phyloP scores from a whole-genome alignment of 2,888 invertebrate genomes.

The Melanchra persicariae region DNA sequence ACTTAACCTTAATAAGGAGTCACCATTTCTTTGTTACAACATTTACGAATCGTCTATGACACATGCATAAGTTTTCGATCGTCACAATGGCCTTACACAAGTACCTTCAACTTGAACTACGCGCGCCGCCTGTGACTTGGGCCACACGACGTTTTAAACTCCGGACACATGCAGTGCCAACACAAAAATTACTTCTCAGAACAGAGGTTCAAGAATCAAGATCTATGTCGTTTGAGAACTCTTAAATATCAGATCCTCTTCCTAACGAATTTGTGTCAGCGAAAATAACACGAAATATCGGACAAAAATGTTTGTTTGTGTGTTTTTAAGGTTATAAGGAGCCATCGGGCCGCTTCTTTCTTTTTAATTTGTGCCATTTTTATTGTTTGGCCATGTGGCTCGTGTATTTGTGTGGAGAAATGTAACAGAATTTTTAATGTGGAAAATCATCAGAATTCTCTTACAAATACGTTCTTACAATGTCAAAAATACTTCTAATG shows the following conservation, averaged over 20 bases:
- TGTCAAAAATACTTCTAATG: background rate
- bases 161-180: slow-evolving; percentile 85
- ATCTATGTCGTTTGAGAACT: slow-evolving; percentile 81
- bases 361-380: slow-evolving; percentile 37
- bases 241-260: slow-evolving; percentile 79
- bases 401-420: slow-evolving; percentile 5
- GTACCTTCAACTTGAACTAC: slow-evolving; percentile 63
- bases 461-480: background rate
- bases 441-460: background rate
- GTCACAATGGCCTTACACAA: slow-evolving; percentile 49
- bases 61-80: slow-evolving; percentile 8
- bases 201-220: slow-evolving; percentile 88
- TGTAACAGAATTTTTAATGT: slow-evolving; percentile 16
- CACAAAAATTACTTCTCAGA: slow-evolving; percentile 84
- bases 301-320: slow-evolving; percentile 45
- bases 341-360: slow-evolving; percentile 13
- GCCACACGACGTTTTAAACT: slow-evolving; percentile 80
- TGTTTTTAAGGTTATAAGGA: slow-evolving; percentile 37
- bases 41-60: slow-evolving; percentile 24
- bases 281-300: slow-evolving; percentile 29
- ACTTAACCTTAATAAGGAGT: slow-evolving; percentile 7
- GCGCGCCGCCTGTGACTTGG: slow-evolving; percentile 64
- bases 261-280: slow-evolving; percentile 72
- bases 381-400: slow-evolving; percentile 33
- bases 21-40: slow-evolving; percentile 28